A percentile compares a stretch with the other conserved stretches of the same genome.
Evolutionary conservation across 2,888 invertebrate genomes (phyloP).

Genomic region (Caenorhabditis angaria): DNA sequence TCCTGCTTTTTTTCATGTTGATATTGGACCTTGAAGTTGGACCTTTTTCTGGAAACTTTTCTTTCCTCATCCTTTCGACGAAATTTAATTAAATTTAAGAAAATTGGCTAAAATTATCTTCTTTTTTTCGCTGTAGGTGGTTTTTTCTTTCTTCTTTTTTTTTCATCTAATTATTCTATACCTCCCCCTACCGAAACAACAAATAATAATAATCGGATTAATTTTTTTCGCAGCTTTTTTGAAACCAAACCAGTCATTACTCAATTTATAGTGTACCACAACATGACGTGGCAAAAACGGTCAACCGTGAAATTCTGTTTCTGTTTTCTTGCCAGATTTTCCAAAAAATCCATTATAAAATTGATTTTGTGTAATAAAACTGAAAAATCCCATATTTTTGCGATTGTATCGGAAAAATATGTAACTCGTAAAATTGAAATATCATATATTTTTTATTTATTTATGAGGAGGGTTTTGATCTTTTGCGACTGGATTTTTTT

Average conservation of each 20-base stretch:
- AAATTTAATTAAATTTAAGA: not conserved
- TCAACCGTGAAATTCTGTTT: not conserved
- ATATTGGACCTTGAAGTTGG: not conserved
- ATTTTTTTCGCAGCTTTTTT: not conserved
- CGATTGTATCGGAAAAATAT: slow-evolving; percentile 2
- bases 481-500: not conserved
- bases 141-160: not conserved
- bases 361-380: not conserved
- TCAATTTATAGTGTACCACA: not conserved
- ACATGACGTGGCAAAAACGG: not conserved
- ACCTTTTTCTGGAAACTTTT: not conserved
- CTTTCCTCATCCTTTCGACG: not conserved
- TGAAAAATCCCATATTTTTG: not conserved
- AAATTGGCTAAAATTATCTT: not conserved
- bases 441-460: not conserved
- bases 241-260: not conserved
- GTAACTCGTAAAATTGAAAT: too few species aligned
- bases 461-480: not conserved
- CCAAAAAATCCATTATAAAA: not conserved
- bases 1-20: not conserved
- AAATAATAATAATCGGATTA: not conserved
- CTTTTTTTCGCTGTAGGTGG: not conserved
- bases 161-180: too few species aligned
- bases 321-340: not conserved
- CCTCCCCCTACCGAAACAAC: not conserved